Evolutionary conservation across 2,113 vertebrate genomes (phyloP).

Genomic region (Montifringilla adamsi): DNA sequence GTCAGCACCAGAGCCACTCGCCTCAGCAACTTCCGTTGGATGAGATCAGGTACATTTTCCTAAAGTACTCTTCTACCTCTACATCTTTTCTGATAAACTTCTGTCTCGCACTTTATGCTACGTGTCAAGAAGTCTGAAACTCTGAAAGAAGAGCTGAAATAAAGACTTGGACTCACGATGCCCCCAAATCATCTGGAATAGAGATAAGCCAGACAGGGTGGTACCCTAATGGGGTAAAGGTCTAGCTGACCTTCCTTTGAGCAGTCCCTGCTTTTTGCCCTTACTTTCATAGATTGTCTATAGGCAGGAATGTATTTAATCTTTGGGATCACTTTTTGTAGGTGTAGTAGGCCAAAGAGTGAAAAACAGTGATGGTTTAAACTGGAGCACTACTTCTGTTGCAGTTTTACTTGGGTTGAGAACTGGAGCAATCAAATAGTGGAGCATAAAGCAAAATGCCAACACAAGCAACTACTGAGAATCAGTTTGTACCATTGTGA

Average conservation of each 20-base stretch:
- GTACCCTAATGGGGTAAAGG: neutral
- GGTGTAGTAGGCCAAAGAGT: neutral
- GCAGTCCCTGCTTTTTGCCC: neutral
- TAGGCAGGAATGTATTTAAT: neutral
- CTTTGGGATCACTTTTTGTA: neutral
- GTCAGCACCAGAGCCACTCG: neutral
- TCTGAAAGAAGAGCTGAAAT: neutral
- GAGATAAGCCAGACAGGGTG: neutral
- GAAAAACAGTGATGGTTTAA: neutral
- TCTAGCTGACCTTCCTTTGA: neutral
- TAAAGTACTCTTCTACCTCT: neutral
- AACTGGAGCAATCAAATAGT: neutral
- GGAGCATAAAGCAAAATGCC: neutral
- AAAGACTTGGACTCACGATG: neutral
- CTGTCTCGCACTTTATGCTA: neutral
- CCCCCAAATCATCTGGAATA: neutral
- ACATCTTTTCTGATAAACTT: neutral
- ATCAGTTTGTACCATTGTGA: neutral
- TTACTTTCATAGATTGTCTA: neutral
- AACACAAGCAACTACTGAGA: neutral
- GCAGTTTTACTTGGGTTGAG: neutral
- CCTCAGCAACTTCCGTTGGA: neutral
- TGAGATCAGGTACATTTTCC: neutral
- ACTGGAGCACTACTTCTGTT: neutral
- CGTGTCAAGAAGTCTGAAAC: neutral